Evolutionary conservation across 2,113 vertebrate species (phyloP).

Genomic region (Cervus canadensis): DNA sequence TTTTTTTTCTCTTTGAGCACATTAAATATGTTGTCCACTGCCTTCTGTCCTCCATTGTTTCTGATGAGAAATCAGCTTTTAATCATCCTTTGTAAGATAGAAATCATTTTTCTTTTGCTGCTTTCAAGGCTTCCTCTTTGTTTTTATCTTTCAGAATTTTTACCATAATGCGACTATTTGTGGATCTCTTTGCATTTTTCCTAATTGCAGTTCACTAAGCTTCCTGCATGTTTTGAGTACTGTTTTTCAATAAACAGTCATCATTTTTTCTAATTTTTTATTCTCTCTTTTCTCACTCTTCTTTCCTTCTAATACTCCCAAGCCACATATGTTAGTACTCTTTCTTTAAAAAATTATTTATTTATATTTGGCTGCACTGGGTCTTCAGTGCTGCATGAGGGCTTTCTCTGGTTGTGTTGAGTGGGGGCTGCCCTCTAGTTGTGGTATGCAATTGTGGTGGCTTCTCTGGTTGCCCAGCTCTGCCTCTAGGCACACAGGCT

Average conservation of each 20-base stretch:
- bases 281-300: neutral
- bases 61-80: neutral
- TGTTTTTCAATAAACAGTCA: neutral
- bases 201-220: neutral
- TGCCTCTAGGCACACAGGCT: neutral
- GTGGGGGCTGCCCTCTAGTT: neutral
- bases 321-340: neutral
- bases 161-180: neutral
- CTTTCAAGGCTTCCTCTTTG: neutral
- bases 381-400: neutral
- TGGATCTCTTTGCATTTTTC: neutral
- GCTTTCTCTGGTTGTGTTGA: neutral
- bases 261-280: neutral
- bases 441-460: neutral
- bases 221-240: neutral
- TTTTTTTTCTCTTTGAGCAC: neutral
- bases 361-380: neutral
- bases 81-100: neutral
- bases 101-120: neutral
- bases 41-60: neutral
- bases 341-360: neutral
- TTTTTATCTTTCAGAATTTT: neutral
- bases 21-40: neutral
- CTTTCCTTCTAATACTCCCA: neutral
- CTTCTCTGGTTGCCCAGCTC: neutral